phyloP scores from a whole-genome alignment of 2,797 vertebrate genomes.

The Enteromius mattozi region DNA sequence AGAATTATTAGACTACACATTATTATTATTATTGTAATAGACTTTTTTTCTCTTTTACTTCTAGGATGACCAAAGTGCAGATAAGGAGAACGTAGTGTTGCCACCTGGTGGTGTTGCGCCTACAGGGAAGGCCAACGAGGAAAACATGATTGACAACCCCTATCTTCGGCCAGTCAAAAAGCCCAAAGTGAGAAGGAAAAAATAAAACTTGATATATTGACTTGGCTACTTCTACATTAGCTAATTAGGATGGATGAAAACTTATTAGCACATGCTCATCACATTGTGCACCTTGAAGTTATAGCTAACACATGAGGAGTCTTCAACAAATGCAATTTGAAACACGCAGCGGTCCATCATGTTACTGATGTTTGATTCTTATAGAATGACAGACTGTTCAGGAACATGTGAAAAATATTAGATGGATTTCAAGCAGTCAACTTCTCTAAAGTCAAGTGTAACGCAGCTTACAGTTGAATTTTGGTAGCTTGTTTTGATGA shows the following conservation, averaged over 20 bases:
- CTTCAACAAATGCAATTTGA: slow-evolving; percentile 14
- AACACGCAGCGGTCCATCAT: neutral
- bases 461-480: neutral
- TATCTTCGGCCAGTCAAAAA: slow-evolving; percentile 97
- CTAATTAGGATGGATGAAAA: neutral
- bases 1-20: neutral
- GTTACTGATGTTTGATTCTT: slow-evolving; percentile 14
- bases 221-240: slow-evolving; percentile 31
- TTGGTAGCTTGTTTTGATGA: neutral
- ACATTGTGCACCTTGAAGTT: slow-evolving; percentile 29
- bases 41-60: neutral
- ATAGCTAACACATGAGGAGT: neutral
- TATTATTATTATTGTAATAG: neutral
- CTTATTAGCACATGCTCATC: slow-evolving; percentile 9
- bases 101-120: slow-evolving; percentile 84
- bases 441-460: neutral
- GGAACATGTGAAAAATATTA: neutral
- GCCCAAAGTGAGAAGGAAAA: slow-evolving; percentile 97
- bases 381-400: slow-evolving; percentile 11
- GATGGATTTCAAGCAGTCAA: neutral
- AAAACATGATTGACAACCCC: slow-evolving; percentile 94
- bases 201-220: slow-evolving; percentile 76
- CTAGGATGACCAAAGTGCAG: slow-evolving; percentile 90
- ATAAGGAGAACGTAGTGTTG: slow-evolving; percentile 93
- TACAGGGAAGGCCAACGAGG: slow-evolving; percentile 85